Conservation (phyloP, 2,113 vertebrate genomes). For the Eurypyga helias region DNA sequence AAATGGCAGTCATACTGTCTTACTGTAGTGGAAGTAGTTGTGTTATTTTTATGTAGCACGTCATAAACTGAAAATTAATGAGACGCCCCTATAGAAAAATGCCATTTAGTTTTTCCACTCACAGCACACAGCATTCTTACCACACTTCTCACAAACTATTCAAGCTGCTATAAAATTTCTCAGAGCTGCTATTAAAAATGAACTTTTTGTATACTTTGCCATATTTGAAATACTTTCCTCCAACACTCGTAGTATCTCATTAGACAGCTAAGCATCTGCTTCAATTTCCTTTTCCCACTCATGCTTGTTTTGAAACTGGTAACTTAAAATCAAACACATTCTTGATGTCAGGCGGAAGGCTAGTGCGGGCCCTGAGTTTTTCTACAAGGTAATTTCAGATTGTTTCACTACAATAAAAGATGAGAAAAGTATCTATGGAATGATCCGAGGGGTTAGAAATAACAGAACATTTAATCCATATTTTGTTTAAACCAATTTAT, state of each 20-base stretch:
- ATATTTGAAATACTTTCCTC: background rate
- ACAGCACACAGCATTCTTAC: background rate
- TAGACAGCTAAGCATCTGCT: background rate
- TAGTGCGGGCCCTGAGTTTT: background rate
- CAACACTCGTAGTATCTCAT: background rate
- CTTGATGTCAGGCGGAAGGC: background rate
- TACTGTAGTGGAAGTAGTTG: background rate
- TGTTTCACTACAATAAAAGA: background rate
- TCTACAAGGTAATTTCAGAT: background rate
- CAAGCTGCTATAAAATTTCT: background rate
- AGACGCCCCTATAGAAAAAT: background rate
- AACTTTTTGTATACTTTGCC: background rate
- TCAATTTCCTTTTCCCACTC: background rate
- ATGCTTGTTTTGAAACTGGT: background rate
- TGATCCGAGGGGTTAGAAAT: background rate
- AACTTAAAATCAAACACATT: background rate
- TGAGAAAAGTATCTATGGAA: background rate
- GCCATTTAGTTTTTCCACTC: background rate
- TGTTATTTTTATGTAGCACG: background rate
- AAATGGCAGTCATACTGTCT: background rate
- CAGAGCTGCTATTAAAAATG: background rate
- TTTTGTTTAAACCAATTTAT: background rate
- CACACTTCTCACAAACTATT: background rate
- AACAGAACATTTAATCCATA: background rate
- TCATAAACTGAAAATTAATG: background rate